Evolutionary conservation across 2,888 invertebrate species (phyloP).

Genomic region (Thymelicus sylvestris): DNA sequence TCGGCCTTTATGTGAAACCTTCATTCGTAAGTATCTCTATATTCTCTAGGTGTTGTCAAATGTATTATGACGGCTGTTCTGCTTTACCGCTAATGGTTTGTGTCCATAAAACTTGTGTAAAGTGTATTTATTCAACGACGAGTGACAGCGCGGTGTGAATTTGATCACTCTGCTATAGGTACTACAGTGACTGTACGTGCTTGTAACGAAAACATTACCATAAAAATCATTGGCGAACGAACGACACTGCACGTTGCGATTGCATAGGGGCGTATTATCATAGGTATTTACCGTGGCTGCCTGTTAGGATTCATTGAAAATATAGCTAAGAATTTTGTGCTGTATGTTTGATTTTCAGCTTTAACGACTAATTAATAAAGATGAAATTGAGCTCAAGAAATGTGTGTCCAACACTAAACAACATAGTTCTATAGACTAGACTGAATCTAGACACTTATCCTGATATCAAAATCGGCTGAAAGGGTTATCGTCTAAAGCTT

Average conservation of each 20-base stretch:
- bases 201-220: slow-evolving; percentile 30
- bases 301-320: neutral
- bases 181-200: slow-evolving; percentile 21
- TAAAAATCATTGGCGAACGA: slow-evolving; percentile 24
- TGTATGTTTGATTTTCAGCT: neutral
- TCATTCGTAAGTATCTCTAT: too few relatives aligned
- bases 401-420: too few relatives aligned
- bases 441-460: too few relatives aligned
- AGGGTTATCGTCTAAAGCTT: too few relatives aligned
- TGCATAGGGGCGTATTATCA: slow-evolving; percentile 28
- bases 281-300: slow-evolving; percentile 12
- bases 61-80: too few relatives aligned
- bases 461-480: too few relatives aligned
- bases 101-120: neutral
- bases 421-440: too few relatives aligned
- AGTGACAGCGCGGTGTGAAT: slow-evolving; percentile 12
- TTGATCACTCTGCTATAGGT: slow-evolving; percentile 23
- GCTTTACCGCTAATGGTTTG: too few relatives aligned
- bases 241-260: slow-evolving; percentile 10
- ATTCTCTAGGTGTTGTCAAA: too few relatives aligned
- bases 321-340: neutral
- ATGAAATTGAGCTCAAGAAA: too few relatives aligned
- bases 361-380: neutral
- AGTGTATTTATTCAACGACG: slow-evolving; percentile 13
- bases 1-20: too few relatives aligned